These are phyloP conservation scores for Huso huso DNA, from an alignment of 2,797 vertebrate genomes.

Conservation along the genomic window DNA sequence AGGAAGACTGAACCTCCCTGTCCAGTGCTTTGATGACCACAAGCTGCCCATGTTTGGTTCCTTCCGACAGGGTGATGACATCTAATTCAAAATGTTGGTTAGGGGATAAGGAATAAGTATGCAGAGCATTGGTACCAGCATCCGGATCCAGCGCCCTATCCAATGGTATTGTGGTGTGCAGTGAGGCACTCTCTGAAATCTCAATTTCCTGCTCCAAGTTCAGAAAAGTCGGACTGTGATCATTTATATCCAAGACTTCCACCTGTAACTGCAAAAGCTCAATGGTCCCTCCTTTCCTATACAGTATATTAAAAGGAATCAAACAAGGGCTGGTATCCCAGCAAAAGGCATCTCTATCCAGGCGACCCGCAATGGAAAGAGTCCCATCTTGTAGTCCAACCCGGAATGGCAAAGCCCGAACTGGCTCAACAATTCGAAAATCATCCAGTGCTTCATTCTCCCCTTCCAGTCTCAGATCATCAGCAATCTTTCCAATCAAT, in stretches of 20 bases:
- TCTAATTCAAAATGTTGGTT: conserved; percentile 81
- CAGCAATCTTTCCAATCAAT: conserved; percentile 65
- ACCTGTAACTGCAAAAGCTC: conserved; percentile 75
- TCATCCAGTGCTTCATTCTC: conserved; percentile 44
- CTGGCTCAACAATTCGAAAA: conserved; percentile 79
- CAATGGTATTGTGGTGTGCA: conserved; percentile 76
- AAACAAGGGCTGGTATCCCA: conserved; percentile 67
- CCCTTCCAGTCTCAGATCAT: conserved; percentile 59
- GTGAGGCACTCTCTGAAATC: conserved; percentile 75
- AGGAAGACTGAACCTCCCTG: conserved; percentile 69
- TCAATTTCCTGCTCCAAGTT: conserved; percentile 73
- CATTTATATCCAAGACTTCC: conserved; percentile 80
- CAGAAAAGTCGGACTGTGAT: conserved; percentile 76
- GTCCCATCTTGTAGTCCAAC: conserved; percentile 61
- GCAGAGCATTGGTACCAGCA: conserved; percentile 61
- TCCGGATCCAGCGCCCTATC: conserved; percentile 78
- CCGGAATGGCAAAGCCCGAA: conserved; percentile 60
- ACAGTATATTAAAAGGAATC: conserved; percentile 76
- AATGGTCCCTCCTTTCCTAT: conserved; percentile 52
- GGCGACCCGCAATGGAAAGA: conserved; percentile 62
- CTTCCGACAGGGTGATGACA: conserved; percentile 58
- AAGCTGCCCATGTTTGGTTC: conserved; percentile 70
- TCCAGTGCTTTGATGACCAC: conserved; percentile 82
- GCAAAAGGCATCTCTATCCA: conserved; percentile 85
- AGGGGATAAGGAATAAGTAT: conserved; percentile 70